These are phyloP conservation scores for Poecile montanus DNA, from an alignment of 2,797 vertebrate genomes.

Conservation along the genomic window DNA sequence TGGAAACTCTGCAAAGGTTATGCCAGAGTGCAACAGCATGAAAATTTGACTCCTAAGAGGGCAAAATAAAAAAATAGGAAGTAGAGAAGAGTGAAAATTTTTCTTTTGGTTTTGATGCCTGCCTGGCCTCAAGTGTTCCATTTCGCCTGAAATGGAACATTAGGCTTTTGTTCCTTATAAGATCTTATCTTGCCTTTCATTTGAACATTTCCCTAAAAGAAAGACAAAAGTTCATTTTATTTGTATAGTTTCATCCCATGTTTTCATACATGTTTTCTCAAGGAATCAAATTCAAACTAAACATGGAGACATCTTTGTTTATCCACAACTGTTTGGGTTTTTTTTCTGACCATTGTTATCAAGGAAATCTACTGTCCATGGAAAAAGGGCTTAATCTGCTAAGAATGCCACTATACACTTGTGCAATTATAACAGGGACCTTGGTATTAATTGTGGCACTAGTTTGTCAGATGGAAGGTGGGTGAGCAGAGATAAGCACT, in stretches of 20 bases:
- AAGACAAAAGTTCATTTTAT: not conserved
- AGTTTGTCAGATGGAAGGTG: accelerated
- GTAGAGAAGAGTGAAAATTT: not conserved
- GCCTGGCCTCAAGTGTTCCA: not conserved
- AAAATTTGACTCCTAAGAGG: not conserved
- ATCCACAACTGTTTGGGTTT: not conserved
- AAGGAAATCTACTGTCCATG: not conserved
- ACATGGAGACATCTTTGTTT: not conserved
- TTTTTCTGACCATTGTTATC: not conserved
- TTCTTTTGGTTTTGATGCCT: not conserved
- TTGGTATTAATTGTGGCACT: not conserved
- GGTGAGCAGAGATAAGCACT: not conserved
- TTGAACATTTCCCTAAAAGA: not conserved
- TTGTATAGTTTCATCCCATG: not conserved
- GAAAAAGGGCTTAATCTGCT: not conserved
- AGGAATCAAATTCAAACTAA: not conserved
- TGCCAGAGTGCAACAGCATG: not conserved
- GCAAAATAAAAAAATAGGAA: not conserved
- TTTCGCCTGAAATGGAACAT: not conserved
- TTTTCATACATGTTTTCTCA: not conserved
- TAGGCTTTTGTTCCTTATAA: not conserved
- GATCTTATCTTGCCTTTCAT: not conserved
- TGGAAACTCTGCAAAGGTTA: not conserved
- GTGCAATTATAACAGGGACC: not conserved
- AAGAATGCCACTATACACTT: not conserved